Conservation (phyloP, 2,113 vertebrate species). For the Microcebus jonahi region DNA sequence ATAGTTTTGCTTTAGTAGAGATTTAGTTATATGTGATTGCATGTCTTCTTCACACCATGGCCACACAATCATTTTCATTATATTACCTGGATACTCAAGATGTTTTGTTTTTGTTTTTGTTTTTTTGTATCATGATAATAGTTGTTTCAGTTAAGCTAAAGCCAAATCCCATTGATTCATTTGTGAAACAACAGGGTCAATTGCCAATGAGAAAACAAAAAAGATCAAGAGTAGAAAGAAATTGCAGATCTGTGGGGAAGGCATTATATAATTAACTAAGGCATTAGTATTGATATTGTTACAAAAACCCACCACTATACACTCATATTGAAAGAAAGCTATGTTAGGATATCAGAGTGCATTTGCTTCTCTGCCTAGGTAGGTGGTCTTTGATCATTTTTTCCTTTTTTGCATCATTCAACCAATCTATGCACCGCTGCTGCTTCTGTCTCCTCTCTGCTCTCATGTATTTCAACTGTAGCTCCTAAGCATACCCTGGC, state of each 20-base stretch:
- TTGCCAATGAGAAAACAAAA: conserved; percentile 15
- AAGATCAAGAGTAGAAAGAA: neutral
- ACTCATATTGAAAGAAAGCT: neutral
- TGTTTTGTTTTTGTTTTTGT: neutral
- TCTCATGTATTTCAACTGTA: neutral
- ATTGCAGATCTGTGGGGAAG: neutral
- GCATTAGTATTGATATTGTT: neutral
- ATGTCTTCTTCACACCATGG: neutral
- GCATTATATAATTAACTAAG: neutral
- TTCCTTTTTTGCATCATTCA: neutral
- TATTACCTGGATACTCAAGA: neutral
- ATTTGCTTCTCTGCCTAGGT: neutral
- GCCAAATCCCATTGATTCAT: neutral
- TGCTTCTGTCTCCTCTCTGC: neutral
- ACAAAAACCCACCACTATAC: neutral
- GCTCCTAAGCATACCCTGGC: neutral
- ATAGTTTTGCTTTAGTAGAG: conserved; percentile 13
- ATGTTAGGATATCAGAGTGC: neutral
- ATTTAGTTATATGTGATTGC: neutral
- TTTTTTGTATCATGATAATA: neutral
- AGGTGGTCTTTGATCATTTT: neutral
- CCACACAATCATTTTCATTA: neutral
- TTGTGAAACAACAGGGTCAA: neutral
- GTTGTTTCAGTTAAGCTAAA: conserved; percentile 33
- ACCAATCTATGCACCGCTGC: neutral